phyloP scores from a whole-genome alignment of 2,797 vertebrate species.

The Tamandua tetradactyla region DNA sequence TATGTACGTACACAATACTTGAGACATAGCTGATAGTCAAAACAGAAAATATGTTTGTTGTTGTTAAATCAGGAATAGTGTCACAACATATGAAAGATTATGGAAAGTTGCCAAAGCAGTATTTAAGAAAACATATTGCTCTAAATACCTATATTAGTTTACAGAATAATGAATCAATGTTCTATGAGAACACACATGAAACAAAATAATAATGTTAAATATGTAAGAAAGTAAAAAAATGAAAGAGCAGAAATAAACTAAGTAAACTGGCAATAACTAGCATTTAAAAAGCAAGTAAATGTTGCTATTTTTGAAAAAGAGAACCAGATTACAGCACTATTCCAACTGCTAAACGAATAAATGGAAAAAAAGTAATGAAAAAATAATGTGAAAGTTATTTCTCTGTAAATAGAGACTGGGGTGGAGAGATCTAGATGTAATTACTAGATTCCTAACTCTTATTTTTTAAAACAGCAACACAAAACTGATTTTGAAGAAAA shows the following conservation, averaged over 20 bases:
- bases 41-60: slow-evolving; percentile 49
- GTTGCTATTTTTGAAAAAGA: slow-evolving; percentile 46
- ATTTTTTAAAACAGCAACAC: neutral
- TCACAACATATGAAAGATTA: slow-evolving; percentile 45
- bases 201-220: slow-evolving; percentile 27
- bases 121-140: slow-evolving; percentile 55
- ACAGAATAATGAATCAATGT: slow-evolving; percentile 45
- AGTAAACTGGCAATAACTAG: neutral
- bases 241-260: slow-evolving; percentile 49
- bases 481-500: neutral
- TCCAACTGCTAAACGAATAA: neutral
- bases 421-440: neutral
- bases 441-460: neutral
- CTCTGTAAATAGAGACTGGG: neutral
- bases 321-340: slow-evolving; percentile 2
- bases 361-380: neutral
- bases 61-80: slow-evolving; percentile 51
- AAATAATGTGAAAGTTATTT: slow-evolving; percentile 3
- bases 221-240: slow-evolving; percentile 12
- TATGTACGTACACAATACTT: neutral
- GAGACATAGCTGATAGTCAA: slow-evolving; percentile 49
- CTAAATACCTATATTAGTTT: slow-evolving; percentile 53
- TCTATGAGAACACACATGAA: neutral
- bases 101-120: slow-evolving; percentile 30
- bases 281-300: slow-evolving; percentile 55